Percentiles rank a stretch among this genome's conserved stretches.
Evolutionary conservation across 2,113 vertebrate species (phyloP).

Genomic region (Mastomys coucha): DNA sequence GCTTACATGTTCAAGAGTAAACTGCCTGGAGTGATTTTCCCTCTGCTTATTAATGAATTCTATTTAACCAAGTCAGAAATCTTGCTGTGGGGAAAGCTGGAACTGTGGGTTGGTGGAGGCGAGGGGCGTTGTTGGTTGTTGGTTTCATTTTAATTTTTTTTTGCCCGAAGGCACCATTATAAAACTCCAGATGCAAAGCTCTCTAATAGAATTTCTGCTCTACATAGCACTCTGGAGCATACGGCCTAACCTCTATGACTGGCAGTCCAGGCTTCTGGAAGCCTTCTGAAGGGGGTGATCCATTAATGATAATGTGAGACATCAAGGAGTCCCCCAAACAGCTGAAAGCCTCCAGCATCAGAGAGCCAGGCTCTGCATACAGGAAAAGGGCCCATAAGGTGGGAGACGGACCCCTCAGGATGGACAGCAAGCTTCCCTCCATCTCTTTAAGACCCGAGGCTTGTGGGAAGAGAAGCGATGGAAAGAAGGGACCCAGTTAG

Average conservation of each 20-base stretch:
- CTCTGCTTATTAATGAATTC: constrained; percentile 82
- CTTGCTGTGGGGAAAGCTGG: constrained; percentile 73
- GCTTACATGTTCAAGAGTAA: constrained; percentile 79
- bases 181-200: constrained; percentile 82
- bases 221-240: constrained; percentile 66
- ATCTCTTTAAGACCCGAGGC: constrained; percentile 7
- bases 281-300: constrained; percentile 36
- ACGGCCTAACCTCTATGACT: constrained; percentile 72
- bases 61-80: constrained; percentile 78
- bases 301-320: constrained; percentile 62
- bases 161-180: constrained; percentile 83
- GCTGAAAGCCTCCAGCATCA: constrained; percentile 59
- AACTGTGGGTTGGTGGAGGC: background rate
- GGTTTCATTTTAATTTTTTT: constrained; percentile 81
- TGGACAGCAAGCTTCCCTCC: background rate
- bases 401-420: background rate
- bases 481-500: background rate
- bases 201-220: constrained; percentile 80
- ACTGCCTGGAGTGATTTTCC: constrained; percentile 74
- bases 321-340: constrained; percentile 48
- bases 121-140: constrained; percentile 58
- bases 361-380: background rate
- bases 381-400: background rate
- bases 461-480: background rate
- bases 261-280: constrained; percentile 69